Base-by-base conservation (phyloP, 2,888 invertebrate genomes). In the Ophioninae sp. region DNA sequence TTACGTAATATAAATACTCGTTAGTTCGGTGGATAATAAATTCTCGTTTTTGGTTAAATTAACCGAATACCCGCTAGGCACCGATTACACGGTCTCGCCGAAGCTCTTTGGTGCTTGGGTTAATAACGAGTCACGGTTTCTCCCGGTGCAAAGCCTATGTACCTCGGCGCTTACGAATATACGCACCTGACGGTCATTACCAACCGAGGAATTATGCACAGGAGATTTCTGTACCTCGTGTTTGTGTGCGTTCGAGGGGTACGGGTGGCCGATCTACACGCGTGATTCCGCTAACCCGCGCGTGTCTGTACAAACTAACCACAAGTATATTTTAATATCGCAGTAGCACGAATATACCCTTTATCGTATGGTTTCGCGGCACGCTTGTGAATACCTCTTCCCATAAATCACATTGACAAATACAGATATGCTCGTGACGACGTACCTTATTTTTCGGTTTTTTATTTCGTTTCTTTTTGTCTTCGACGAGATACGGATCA, bases 21-120 rank as follows among this genome's bases (percentile, higher is more conserved):
- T 79, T 56, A 41, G 65, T 57, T 61, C 77, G 68, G 30, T 17
- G 41, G 37, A 67, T 72, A 59, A 84, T 81, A 76, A 84, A 81
- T 84, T 79, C 75, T 74, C 61, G 75, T 84, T 84, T 78, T 75
- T 41, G 78, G 61, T 72, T 67, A 84, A 86, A 86, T 86, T 86
- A 86, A 86, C 86, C 83, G 85, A 86, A 86, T 81, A 85, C 83
- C 81, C 85, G 85, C 86, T 77, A 84, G 86, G 83, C 85, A 61
- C 80, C 86, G 83, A 87, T 86, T 86, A 86, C 57, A 84, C 75
- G 72, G 80, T 81, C 76, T 73, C 68, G 76, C 61, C 79, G 79
- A 77, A 69, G 69, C 75, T 70, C 61, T 59, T 75, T 73, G 70
- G 70, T 41, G 69, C 77, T 75, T 62, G 64, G 67, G 50, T 62